A percentile compares a stretch with the other conserved stretches of the same genome.
phyloP scores from a whole-genome alignment of 53 echinoderm and acorn worm genomes.

The Temnopleurus reevesii region DNA sequence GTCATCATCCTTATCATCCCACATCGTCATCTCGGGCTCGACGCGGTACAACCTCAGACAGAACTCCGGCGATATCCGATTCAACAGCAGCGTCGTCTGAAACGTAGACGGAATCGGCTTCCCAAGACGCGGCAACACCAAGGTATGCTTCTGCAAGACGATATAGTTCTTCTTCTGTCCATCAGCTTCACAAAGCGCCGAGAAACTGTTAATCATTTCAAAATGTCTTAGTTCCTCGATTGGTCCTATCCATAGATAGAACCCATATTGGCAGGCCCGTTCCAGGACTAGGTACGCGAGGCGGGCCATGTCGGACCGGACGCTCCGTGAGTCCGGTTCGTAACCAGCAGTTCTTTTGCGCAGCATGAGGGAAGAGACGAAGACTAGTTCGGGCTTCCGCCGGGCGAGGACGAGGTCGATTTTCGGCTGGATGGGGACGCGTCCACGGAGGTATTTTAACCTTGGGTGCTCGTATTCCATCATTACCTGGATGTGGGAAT shows the following conservation, averaged over 20 bases:
- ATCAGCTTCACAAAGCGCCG: slow-evolving; percentile 69
- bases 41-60: slow-evolving; percentile 85
- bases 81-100: slow-evolving; percentile 77
- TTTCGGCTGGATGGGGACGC: slow-evolving; percentile 77
- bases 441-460: slow-evolving; percentile 78
- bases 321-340: slow-evolving; percentile 77
- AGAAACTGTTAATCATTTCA: slow-evolving; percentile 76
- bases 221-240: slow-evolving; percentile 84
- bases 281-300: slow-evolving; percentile 86
- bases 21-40: slow-evolving; percentile 96
- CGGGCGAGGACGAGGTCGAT: slow-evolving; percentile 83
- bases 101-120: slow-evolving; percentile 87
- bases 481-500: slow-evolving; percentile 66
- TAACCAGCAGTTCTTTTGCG: slow-evolving; percentile 79
- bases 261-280: slow-evolving; percentile 80
- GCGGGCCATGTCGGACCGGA: slow-evolving; percentile 89
- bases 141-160: slow-evolving; percentile 77
- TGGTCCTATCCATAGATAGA: slow-evolving; percentile 90
- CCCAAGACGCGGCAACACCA: slow-evolving; percentile 84
- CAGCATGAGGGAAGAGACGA: slow-evolving; percentile 75
- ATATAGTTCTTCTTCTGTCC: slow-evolving; percentile 78
- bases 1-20: slow-evolving; percentile 91
- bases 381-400: slow-evolving; percentile 71
- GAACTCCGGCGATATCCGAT: slow-evolving; percentile 83
- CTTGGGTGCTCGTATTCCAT: slow-evolving; percentile 85